phyloP scores from a whole-genome alignment of 2,113 vertebrate genomes.

The Serilophus lunatus region DNA sequence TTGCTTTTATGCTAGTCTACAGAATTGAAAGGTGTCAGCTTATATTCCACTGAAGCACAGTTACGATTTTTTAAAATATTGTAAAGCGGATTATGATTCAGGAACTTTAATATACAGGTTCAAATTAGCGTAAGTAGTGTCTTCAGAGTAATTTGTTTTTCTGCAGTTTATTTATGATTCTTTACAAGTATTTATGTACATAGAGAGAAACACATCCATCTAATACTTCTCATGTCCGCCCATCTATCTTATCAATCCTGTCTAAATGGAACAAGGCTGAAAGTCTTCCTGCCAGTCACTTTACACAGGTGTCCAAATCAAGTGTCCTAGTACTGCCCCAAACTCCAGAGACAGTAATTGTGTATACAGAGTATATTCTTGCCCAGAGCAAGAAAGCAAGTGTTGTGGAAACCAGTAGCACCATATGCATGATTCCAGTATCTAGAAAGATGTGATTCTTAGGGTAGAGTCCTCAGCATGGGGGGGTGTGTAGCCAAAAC shows the following conservation, averaged over 20 bases:
- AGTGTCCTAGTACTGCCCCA: not conserved
- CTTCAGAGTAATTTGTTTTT: not conserved
- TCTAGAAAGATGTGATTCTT: not conserved
- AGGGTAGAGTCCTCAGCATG: not conserved
- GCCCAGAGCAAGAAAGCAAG: not conserved
- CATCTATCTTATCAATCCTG: not conserved
- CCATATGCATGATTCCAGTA: not conserved
- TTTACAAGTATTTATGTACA: not conserved
- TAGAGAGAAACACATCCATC: not conserved
- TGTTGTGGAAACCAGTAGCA: not conserved
- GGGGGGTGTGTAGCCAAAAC: not conserved
- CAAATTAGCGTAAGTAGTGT: not conserved
- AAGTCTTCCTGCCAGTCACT: not conserved
- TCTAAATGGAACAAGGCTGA: not conserved
- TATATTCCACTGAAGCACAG: not conserved
- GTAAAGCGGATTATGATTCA: not conserved
- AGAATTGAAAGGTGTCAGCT: not conserved
- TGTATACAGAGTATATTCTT: not conserved
- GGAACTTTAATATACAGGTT: not conserved
- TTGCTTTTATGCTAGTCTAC: slow-evolving; percentile 37
- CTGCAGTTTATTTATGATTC: not conserved
- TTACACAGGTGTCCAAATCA: not conserved
- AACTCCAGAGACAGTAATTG: not conserved
- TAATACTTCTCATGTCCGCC: not conserved
- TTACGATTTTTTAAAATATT: not conserved